These are phyloP conservation scores for Hippopotamus amphibius DNA, from an alignment of 2,113 vertebrate species.

Conservation along the genomic window DNA sequence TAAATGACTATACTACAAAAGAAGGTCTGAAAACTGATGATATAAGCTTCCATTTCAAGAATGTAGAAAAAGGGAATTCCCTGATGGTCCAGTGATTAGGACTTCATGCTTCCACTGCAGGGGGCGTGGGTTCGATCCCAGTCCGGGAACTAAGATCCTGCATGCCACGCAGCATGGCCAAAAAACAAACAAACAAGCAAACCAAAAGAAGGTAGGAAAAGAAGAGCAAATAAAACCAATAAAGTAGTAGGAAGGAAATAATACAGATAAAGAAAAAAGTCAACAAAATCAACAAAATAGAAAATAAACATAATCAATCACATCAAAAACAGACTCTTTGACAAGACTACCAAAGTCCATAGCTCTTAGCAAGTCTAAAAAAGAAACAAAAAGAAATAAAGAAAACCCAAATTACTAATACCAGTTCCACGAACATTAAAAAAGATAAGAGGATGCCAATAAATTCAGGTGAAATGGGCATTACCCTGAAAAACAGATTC, in stretches of 20 bases:
- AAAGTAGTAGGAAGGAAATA: slow-evolving; percentile 16
- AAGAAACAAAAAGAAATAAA: not conserved
- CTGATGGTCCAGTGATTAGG: no score
- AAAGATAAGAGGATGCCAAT: not conserved
- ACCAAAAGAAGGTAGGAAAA: not conserved
- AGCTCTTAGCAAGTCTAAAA: not conserved
- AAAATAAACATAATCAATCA: not conserved
- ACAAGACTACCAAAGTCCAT: not conserved
- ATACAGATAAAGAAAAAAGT: not conserved
- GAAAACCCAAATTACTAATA: not conserved
- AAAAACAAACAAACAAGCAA: no score
- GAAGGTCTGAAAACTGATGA: not conserved
- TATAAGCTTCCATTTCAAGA: not conserved
- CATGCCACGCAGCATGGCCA: no score
- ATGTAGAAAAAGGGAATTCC: not conserved
- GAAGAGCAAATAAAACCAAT: not conserved
- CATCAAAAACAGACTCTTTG: not conserved
- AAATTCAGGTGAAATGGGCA: not conserved
- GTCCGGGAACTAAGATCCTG: no score
- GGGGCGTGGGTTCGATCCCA: no score
- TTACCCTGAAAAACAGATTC: not conserved
- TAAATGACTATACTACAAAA: not conserved
- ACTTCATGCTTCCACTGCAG: no score
- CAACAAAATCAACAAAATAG: not conserved
- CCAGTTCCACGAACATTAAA: not conserved